A percentile compares a stretch with the other conserved stretches of the same genome.
Evolutionary conservation across 1,140 invertebrate genomes (phyloP).

Genomic region (Drosophila tani): DNA sequence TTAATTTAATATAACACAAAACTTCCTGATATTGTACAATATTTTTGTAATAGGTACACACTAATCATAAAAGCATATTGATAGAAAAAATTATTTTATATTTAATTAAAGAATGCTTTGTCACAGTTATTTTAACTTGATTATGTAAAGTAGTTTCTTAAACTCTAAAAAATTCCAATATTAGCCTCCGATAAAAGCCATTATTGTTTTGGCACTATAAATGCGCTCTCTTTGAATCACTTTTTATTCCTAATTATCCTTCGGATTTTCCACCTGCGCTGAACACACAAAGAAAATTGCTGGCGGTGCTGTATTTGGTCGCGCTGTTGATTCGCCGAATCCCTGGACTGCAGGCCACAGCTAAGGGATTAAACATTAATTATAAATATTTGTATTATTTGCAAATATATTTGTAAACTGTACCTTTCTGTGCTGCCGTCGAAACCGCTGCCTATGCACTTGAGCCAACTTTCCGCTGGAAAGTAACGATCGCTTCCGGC

Average conservation of each 20-base stretch:
- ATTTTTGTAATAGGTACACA: too few relatives aligned
- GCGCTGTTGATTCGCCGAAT: not conserved
- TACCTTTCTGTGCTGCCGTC: slow-evolving; percentile 51
- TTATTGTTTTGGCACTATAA: slow-evolving; percentile 54
- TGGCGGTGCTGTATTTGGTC: slow-evolving; percentile 63
- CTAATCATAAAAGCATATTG: not conserved
- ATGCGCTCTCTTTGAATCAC: slow-evolving; percentile 21
- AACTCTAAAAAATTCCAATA: not conserved
- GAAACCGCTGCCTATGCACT: slow-evolving; percentile 65
- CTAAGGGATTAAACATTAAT: not conserved
- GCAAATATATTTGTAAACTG: too few relatives aligned
- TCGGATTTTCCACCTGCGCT: not conserved
- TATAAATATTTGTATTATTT: not conserved
- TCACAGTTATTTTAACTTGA: slow-evolving; percentile 8
- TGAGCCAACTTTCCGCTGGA: slow-evolving; percentile 53
- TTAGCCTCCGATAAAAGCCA: slow-evolving; percentile 2
- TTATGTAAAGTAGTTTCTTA: not conserved
- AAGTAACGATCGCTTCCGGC: slow-evolving; percentile 45
- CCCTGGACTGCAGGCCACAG: slow-evolving; percentile 46
- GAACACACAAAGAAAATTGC: slow-evolving; percentile 49
- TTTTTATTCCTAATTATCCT: not conserved
- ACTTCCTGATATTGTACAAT: not conserved
- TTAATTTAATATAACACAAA: not conserved
- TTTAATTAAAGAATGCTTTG: slow-evolving; percentile 6
- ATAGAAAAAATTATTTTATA: not conserved